phyloP scores from a whole-genome alignment of 1,140 invertebrate species.

The Pararge aegeria region DNA sequence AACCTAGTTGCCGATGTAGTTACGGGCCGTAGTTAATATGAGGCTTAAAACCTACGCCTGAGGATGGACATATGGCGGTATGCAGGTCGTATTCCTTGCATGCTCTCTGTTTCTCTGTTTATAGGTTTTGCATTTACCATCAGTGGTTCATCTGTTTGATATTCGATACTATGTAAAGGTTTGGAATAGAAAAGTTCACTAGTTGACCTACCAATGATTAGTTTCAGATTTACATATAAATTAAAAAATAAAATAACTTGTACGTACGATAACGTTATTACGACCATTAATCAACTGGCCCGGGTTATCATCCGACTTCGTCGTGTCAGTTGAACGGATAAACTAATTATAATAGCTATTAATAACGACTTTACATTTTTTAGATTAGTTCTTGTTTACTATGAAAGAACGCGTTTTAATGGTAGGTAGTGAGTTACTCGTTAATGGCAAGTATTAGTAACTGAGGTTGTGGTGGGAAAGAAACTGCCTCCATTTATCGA shows the following conservation, averaged over 20 bases:
- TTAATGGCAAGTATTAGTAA: neutral
- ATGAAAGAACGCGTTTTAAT: neutral
- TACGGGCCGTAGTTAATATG: too few species aligned
- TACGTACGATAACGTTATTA: conserved; percentile 16
- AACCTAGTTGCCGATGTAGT: too few species aligned
- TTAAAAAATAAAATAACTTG: conserved; percentile 6
- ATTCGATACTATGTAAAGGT: too few species aligned
- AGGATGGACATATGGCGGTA: too few species aligned
- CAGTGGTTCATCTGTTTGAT: too few species aligned
- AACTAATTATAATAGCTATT: conserved; percentile 16
- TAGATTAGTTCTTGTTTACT: neutral
- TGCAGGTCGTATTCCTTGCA: too few species aligned
- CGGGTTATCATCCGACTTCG: conserved; percentile 9
- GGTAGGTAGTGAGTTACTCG: neutral
- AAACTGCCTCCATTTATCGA: neutral
- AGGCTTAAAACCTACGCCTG: too few species aligned
- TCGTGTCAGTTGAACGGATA: neutral
- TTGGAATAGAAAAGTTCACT: too few species aligned
- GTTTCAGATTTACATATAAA: neutral
- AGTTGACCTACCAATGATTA: too few species aligned
- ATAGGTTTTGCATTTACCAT: too few species aligned
- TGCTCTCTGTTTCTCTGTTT: too few species aligned
- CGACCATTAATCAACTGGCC: conserved; percentile 18
- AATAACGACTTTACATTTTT: conserved; percentile 10
- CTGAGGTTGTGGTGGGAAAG: neutral